A percentile compares a stretch with the other conserved stretches of the same genome.
Conservation (phyloP, 2,797 vertebrate genomes). For the Pteronotus mesoamericanus region DNA sequence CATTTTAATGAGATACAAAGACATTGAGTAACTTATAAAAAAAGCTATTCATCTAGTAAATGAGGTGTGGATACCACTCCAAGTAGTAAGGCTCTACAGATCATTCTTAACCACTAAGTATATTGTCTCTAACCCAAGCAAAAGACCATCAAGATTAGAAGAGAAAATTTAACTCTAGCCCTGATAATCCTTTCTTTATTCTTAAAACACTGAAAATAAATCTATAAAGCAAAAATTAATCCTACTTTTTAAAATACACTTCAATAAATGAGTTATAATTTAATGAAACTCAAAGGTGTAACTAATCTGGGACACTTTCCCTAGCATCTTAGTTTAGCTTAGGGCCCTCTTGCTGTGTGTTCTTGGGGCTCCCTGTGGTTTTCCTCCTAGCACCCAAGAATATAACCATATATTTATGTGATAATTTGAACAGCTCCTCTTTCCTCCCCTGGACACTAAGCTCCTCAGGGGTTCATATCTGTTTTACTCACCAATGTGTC, state of each 20-base stretch:
- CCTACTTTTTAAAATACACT: neutral
- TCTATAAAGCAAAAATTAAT: neutral
- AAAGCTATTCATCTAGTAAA: neutral
- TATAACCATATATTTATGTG: neutral
- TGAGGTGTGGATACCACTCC: neutral
- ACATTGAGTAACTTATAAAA: neutral
- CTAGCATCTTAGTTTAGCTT: neutral
- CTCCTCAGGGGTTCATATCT: neutral
- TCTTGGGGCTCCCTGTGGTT: neutral
- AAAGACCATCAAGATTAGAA: neutral
- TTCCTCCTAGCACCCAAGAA: neutral
- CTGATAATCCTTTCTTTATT: neutral
- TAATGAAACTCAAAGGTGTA: constrained; percentile 13
- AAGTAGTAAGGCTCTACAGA: neutral
- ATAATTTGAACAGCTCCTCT: neutral
- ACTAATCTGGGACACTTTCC: neutral
- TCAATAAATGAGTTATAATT: constrained; percentile 17
- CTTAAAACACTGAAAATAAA: constrained; percentile 3
- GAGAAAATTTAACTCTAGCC: neutral
- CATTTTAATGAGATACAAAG: neutral
- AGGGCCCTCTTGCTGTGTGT: neutral
- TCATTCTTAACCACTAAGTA: neutral
- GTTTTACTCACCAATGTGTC: neutral
- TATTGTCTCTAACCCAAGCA: neutral
- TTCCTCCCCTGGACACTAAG: neutral